These are phyloP conservation scores for Anoplopoma fimbria DNA, from an alignment of 2,113 vertebrate species.

Conservation along the genomic window DNA sequence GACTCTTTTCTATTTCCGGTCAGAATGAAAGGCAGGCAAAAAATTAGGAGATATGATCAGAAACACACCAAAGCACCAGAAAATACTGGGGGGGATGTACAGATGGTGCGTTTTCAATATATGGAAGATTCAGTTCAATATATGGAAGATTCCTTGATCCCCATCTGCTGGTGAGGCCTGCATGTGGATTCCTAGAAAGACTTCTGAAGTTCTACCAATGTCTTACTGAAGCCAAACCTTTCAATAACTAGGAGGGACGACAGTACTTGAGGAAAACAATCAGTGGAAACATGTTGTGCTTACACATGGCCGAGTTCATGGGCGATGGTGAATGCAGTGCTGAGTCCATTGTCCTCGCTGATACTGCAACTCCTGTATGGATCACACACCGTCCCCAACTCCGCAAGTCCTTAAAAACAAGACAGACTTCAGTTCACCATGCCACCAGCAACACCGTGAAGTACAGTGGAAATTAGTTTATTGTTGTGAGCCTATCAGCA, in stretches of 20 bases:
- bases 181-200: constrained; percentile 31
- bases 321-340: constrained; percentile 97
- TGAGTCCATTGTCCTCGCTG: constrained; percentile 96
- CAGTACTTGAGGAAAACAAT: neutral
- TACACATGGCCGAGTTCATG: constrained; percentile 99
- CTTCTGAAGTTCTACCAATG: constrained; percentile 6
- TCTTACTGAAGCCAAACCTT: constrained; percentile 10
- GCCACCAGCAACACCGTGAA: neutral
- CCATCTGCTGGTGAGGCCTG: constrained; percentile 19
- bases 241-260: neutral
- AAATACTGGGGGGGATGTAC: neutral
- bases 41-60: neutral
- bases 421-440: constrained; percentile 1
- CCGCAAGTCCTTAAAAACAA: constrained; percentile 90
- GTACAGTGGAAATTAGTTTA: neutral
- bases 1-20: neutral
- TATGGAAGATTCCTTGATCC: constrained; percentile 13
- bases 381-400: constrained; percentile 97
- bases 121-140: neutral
- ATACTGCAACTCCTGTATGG: constrained; percentile 97
- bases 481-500: neutral
- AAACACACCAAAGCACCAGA: constrained; percentile 3
- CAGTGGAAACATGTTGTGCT: constrained; percentile 72
- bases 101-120: neutral
- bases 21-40: constrained; percentile 13